These are phyloP conservation scores for Meloidogyne floridensis DNA, from an alignment of 1,140 invertebrate species.

Conservation along the genomic window DNA sequence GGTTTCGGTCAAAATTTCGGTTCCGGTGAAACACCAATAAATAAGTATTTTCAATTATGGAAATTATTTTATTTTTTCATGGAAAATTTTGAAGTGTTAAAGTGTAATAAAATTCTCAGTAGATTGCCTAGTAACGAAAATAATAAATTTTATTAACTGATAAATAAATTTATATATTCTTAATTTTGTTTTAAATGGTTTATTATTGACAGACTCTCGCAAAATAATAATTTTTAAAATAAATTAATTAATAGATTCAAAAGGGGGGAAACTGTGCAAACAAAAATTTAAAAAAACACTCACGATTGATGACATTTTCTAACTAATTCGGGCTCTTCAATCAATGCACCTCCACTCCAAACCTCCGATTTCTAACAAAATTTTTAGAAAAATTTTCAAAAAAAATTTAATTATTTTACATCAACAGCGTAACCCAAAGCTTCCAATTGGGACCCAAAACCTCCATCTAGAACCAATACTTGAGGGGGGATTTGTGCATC, in stretches of 20 bases:
- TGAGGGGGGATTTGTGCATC: not conserved
- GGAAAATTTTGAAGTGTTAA: no score
- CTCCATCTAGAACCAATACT: slow-evolving; percentile 24
- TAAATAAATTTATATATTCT: no score
- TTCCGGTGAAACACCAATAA: no score
- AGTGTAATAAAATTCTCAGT: no score
- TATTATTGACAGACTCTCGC: no score
- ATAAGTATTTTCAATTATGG: no score
- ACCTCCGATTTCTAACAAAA: not conserved
- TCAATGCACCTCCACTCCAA: slow-evolving; percentile 10
- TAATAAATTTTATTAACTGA: no score
- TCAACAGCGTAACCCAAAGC: slow-evolving; percentile 27
- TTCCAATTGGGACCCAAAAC: slow-evolving; percentile 31
- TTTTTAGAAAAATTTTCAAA: not conserved
- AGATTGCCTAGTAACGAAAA: no score
- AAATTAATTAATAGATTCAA: not conserved
- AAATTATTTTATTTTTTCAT: no score
- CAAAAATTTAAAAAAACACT: not conserved
- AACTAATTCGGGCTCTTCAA: slow-evolving; percentile 38
- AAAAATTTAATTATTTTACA: slow-evolving; percentile 4
- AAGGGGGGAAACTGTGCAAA: not conserved
- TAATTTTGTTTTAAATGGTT: no score
- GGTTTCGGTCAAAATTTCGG: no score
- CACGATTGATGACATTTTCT: slow-evolving; percentile 34
- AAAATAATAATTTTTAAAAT: not conserved